phyloP scores from a whole-genome alignment of 2,888 invertebrate species.

The Loripinus fragilis region DNA sequence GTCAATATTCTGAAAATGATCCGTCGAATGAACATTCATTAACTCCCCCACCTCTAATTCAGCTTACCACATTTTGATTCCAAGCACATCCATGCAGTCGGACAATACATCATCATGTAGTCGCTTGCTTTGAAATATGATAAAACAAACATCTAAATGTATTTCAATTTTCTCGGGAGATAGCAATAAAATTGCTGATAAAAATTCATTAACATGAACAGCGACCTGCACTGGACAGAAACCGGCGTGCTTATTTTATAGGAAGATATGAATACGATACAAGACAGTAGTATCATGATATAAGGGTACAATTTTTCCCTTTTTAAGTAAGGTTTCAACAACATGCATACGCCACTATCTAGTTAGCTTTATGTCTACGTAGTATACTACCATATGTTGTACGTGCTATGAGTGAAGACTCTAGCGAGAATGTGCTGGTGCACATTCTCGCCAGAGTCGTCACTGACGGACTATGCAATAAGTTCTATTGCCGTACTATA shows the following conservation, averaged over 20 bases:
- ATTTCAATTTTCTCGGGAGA: slow-evolving; percentile 12
- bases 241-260: not conserved
- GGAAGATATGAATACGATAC: slow-evolving; percentile 29
- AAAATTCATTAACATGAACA: slow-evolving; percentile 12
- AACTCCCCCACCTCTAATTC: not conserved
- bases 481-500: no score
- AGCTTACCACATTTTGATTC: not conserved
- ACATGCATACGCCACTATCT: no score
- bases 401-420: no score
- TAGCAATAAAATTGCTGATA: slow-evolving; percentile 9
- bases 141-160: slow-evolving; percentile 16
- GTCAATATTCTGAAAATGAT: no score
- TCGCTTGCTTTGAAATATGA: slow-evolving; percentile 12
- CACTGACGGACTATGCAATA: no score
- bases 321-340: no score
- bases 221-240: not conserved
- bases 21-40: not conserved
- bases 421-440: no score
- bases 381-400: no score
- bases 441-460: no score
- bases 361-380: no score
- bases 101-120: not conserved
- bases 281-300: slow-evolving; percentile 52
- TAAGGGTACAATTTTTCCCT: no score
- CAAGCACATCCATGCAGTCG: not conserved